Evolutionary conservation across 2,113 vertebrate species (phyloP), one percentile per base, ranked within the genome.

Genomic region (Percina caprodes): DNA sequence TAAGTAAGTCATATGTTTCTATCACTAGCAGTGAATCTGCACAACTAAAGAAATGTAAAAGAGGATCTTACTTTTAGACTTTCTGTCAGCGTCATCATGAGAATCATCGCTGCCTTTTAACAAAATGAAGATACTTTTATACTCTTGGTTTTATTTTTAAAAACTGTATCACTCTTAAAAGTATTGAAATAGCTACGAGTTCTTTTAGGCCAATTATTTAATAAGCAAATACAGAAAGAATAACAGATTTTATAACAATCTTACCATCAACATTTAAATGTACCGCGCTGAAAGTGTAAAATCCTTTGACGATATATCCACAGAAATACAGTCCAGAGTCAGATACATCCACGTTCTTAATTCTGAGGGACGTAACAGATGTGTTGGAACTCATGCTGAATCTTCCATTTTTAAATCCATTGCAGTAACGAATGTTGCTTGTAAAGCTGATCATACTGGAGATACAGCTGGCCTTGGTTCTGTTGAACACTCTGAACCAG

Each of bases 361-460:
- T 30, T 30, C 30, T 30, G 30, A 30, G 30, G 26, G 30, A 4
- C 3, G 30, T 30, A 30, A 4, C 30, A 30, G 30, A 30, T 30
- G 4, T 30, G 39, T 11, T 42, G 39, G 39, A 9, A 42, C 2
- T 63, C 45, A 77, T 80, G 58, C 59, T 6, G 73, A 69, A 83
- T 33, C 10, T 33, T 7, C 21, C 3, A 26, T 33, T 49, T 59
- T 30, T 0, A 77, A 55, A 42, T 55, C 48, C 81, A 15, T 56
- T 30, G 10, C 62, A 80, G 49, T 23, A 59, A 0, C 0, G 0
- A 52, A 12, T 0, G 0, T 0, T 0, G 5, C 0, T 10, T 42
- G 0, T 11, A 13, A 0, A 3, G 0, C 0, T 1, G 15, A 0
- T 5, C 59, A 35, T 61, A 0, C 9, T 0, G 0, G 55, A 45